Conservation (phyloP, 2,888 invertebrate species). For the Pseudococcus longispinus region DNA sequence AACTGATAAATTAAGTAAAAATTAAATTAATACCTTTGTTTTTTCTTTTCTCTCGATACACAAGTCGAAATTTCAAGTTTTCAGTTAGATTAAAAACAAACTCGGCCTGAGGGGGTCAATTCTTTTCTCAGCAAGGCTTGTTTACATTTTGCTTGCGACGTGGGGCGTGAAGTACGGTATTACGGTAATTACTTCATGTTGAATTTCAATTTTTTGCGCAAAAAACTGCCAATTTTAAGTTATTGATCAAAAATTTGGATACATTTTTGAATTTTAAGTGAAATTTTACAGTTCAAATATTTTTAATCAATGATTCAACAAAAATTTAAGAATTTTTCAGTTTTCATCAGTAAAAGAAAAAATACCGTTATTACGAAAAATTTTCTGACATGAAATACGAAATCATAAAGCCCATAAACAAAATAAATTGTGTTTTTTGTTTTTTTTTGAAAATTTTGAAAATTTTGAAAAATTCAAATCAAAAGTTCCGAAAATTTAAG, state of each 20-base stretch:
- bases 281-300: no score
- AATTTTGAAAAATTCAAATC: neutral
- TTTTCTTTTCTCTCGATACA: neutral
- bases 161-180: neutral
- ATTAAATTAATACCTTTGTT: conserved; percentile 9
- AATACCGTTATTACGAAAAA: no score
- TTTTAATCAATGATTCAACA: no score
- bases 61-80: conserved; percentile 30
- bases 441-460: neutral
- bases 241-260: no score
- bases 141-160: neutral
- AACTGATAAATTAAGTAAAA: neutral
- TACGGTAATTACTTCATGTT: neutral
- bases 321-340: no score
- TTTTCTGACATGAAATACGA: no score
- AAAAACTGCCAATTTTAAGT: no score
- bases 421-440: neutral
- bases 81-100: conserved; percentile 46
- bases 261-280: no score
- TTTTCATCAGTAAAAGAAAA: no score
- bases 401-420: no score
- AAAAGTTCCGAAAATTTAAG: neutral
- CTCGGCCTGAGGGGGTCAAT: neutral
- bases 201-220: no score
- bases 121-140: neutral